Base-by-base conservation (phyloP, 64 coral and sea anemone genomes). In the Pocillopora verrucosa region DNA sequence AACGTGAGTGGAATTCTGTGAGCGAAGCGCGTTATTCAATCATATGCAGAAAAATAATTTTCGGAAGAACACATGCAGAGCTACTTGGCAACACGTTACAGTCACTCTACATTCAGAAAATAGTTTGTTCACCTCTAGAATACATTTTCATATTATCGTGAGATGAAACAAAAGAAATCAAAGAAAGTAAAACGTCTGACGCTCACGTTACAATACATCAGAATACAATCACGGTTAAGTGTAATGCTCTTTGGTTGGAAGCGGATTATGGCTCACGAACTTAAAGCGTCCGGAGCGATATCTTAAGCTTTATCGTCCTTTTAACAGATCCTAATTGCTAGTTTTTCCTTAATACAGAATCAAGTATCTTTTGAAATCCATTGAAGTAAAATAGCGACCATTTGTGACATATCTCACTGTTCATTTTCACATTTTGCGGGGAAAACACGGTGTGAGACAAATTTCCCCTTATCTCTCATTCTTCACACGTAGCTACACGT, bases 11-110 rank as follows among this genome's bases (percentile, higher is more conserved):
- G 82, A 85, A 70, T 51, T 51, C 41, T 51, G 41, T 22, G 65
- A 83, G 19, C 82, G 24, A 5, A 63, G 62, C 64, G 79, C 79
- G 79, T 24, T 70, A 62, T 81, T 81, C 59, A 81, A 81, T 81
- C 36, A 60, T 61, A 81, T 81, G 60, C 79, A 81, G 26, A 81
- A 81, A 62, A 81, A 9, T 17, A 26, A 81, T 41, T 81, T 81
- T 81, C 59, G 79, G 13, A 62, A 60, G 36, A 16, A 81, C 41
- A 61, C 59, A 81, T 81, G 79, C 78, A 30, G 78, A 12, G 78
- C 10, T 15, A 62, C 11, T 81, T 62, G 77, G 11, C 79, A 62
- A 34, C 79, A 16, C 12, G 62, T 30, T 63, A 17, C 65, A 83
- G 80, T 22, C 19, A 84, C 22, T 20, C 34, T 57, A 72, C 17